Percentiles rank a stretch among this genome's conserved stretches.
phyloP scores from a whole-genome alignment of 2,113 vertebrate species.

The Microcebus murinus region DNA sequence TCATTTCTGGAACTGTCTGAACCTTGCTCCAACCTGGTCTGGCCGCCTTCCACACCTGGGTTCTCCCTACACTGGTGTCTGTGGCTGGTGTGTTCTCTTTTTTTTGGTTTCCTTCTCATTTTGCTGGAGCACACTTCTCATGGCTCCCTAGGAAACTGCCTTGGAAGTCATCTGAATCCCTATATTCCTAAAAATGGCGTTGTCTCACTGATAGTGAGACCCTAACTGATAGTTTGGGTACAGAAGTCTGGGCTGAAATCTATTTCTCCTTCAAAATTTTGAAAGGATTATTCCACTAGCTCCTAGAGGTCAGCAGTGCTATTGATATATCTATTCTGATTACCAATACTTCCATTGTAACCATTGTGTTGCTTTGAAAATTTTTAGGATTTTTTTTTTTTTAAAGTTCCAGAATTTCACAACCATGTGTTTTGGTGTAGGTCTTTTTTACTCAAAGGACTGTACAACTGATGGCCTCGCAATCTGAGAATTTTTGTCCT shows the following conservation, averaged over 20 bases:
- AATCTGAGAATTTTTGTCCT: not conserved
- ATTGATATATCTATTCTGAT: not conserved
- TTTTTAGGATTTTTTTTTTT: not conserved
- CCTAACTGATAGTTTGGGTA: not conserved
- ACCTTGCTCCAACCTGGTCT: not conserved
- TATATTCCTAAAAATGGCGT: not conserved
- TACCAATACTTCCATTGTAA: not conserved
- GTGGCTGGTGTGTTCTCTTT: not conserved
- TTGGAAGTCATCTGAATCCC: not conserved
- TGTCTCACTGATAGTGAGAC: not conserved
- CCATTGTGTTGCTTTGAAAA: not conserved
- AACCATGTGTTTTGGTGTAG: not conserved
- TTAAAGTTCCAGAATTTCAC: not conserved
- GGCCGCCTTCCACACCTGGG: not conserved
- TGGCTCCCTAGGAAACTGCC: not conserved
- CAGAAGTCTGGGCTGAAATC: not conserved
- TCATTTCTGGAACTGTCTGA: not conserved
- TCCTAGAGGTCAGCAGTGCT: not conserved
- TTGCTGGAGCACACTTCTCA: not conserved
- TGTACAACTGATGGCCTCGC: not conserved
- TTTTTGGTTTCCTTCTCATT: not conserved
- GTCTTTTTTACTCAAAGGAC: not conserved
- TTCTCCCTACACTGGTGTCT: not conserved
- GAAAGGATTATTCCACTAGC: not conserved
- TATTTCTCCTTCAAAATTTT: not conserved